Evolutionary conservation across 1,140 invertebrate species (phyloP), one percentile per base, ranked within the genome.

Genomic region (Papilio glaucus): DNA sequence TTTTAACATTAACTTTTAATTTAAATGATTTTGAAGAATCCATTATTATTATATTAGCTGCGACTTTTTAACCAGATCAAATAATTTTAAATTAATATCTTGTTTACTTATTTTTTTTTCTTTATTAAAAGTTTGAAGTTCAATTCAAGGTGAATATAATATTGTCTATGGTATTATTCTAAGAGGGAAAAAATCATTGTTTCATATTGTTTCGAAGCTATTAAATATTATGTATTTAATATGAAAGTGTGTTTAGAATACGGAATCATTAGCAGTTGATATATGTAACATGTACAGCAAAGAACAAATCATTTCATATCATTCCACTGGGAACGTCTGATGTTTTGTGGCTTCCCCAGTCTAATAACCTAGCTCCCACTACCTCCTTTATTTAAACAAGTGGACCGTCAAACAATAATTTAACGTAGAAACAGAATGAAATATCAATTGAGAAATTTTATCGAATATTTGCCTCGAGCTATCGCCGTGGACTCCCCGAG

Each of bases 361-460:
- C 2, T 33, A 33, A 33, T 33, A 33, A 33, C 2, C 6, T 6
- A 33, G 29, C 21, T 21, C 9, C 21, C 49, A 24, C 49, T 24
- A 53, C 21, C 10, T 4, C 49, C 9, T 12, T 53, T 53, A 53
- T n/a, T n/a, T 9, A 53, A 53, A 53, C 49, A 53, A 53, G 1
- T 53, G 49, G 18, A 53, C 49, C 21, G 21, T 24, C 7, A 24
- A 53, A 53, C 49, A 18, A 53, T 53, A 53, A 24, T 53, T 53
- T 53, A 53, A 53, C 49, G 18, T 49, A 49, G 15, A 49, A 49
- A 45, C 5, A 18, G 42, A 42, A 42, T n/a, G 29, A 3, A 53
- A 53, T 53, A 9, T 53, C 49, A 53, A 53, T 53, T 53, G 49
- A 24, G 21, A 53, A 53, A 26, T 53, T 49, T 15, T 33, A 33